Conservation (phyloP, 2,888 invertebrate genomes). For the Stictocephala bisonia region DNA sequence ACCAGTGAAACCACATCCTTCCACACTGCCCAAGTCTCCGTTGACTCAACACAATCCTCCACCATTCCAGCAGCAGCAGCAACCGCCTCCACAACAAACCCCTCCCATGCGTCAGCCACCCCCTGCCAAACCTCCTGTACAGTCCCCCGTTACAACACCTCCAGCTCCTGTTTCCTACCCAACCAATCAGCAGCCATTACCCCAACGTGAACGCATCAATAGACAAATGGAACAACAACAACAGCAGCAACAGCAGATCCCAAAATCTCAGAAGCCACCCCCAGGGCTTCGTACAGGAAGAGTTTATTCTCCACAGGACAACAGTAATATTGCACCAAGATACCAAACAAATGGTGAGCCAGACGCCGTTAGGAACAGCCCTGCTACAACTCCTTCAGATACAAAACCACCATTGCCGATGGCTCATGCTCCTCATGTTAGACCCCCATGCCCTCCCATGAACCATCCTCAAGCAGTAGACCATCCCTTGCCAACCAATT, state of each 20-base stretch:
- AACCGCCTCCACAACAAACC: constrained; percentile 53
- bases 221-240: constrained; percentile 39
- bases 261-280: constrained; percentile 25
- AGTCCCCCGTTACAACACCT: constrained; percentile 18
- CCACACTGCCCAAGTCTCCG: constrained; percentile 53
- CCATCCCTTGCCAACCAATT: constrained; percentile 18
- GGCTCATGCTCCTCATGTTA: constrained; percentile 18
- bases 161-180: constrained; percentile 32
- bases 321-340: constrained; percentile 31
- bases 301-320: background rate
- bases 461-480: background rate
- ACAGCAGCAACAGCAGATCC: constrained; percentile 25
- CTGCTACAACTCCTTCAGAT: constrained; percentile 21
- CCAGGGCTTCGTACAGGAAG: constrained; percentile 15
- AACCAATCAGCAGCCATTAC: constrained; percentile 29
- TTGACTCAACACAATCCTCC: constrained; percentile 60
- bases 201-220: constrained; percentile 16
- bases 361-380: constrained; percentile 26
- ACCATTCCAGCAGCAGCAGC: constrained; percentile 58
- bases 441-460: constrained; percentile 11
- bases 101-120: constrained; percentile 50
- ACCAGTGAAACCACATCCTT: constrained; percentile 53
- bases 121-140: constrained; percentile 9
- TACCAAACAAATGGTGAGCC: constrained; percentile 35
- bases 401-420: constrained; percentile 21